Percentiles rank a stretch among this genome's conserved stretches.
phyloP scores from a whole-genome alignment of 2,113 vertebrate species.

The Stercorarius parasiticus region DNA sequence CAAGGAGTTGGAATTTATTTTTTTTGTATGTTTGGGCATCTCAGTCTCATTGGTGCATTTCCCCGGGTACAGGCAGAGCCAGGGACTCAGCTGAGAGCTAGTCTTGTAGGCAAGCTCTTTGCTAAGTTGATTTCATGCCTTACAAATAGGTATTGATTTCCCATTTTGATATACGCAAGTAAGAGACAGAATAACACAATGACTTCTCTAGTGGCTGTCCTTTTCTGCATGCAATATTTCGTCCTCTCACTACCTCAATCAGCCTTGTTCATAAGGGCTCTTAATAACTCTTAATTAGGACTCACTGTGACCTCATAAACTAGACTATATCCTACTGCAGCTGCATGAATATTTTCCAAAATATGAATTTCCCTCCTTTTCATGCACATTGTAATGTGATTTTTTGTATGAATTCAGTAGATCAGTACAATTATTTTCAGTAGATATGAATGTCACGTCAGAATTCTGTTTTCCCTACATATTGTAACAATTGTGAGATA shows the following conservation, averaged over 20 bases:
- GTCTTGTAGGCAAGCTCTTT: neutral
- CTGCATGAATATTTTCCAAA: neutral
- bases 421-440: neutral
- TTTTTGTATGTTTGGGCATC: neutral
- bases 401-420: neutral
- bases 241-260: neutral
- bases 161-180: neutral
- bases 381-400: neutral
- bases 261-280: neutral
- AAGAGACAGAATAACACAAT: neutral
- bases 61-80: neutral
- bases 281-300: neutral
- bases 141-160: conserved; percentile 27
- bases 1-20: neutral
- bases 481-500: neutral
- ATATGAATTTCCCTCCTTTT: neutral
- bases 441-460: neutral
- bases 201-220: neutral
- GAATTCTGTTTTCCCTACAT: neutral
- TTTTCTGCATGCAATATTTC: neutral
- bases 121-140: neutral
- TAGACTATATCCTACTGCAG: neutral
- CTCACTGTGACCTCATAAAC: neutral
- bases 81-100: neutral
- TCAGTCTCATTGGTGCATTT: neutral